A percentile compares a stretch with the other conserved stretches of the same genome.
Evolutionary conservation across 2,797 vertebrate genomes (phyloP).

Genomic region (Myiotriccus ornatus): DNA sequence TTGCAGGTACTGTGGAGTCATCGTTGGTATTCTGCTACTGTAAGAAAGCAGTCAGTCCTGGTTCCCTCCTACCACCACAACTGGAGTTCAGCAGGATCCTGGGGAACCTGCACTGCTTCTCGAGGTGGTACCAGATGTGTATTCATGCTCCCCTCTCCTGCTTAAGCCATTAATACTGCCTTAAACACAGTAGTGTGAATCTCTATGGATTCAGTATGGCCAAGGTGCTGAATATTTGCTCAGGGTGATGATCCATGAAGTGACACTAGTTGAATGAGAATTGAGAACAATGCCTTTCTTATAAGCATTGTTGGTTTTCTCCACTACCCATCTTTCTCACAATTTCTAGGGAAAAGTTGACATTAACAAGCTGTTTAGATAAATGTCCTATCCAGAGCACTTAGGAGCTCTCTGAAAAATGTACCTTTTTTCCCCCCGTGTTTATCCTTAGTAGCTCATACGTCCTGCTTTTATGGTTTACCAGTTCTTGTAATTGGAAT

Average conservation of each 20-base stretch:
- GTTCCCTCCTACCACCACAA: neutral
- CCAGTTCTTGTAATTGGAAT: neutral
- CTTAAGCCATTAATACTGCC: neutral
- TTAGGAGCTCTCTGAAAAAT: neutral
- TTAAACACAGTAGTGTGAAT: neutral
- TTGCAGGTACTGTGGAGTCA: neutral
- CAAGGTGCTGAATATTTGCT: neutral
- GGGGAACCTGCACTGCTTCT: neutral
- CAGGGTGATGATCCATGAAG: neutral
- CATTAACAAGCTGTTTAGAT: neutral
- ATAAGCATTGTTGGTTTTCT: neutral
- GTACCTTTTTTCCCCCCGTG: fast-evolving
- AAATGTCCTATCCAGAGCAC: neutral
- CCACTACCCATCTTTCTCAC: neutral
- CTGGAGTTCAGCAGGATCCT: neutral
- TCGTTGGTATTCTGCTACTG: neutral
- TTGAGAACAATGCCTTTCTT: neutral
- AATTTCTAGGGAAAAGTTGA: neutral
- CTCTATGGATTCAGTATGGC: fast-evolving
- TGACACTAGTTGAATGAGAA: neutral
- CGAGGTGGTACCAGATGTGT: neutral
- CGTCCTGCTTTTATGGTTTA: neutral
- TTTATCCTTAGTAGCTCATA: neutral
- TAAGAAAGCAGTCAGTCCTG: neutral
- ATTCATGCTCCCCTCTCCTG: neutral